These are phyloP conservation scores for Nomada goodeniana DNA, from an alignment of 2,888 invertebrate genomes.

Conservation along the genomic window DNA sequence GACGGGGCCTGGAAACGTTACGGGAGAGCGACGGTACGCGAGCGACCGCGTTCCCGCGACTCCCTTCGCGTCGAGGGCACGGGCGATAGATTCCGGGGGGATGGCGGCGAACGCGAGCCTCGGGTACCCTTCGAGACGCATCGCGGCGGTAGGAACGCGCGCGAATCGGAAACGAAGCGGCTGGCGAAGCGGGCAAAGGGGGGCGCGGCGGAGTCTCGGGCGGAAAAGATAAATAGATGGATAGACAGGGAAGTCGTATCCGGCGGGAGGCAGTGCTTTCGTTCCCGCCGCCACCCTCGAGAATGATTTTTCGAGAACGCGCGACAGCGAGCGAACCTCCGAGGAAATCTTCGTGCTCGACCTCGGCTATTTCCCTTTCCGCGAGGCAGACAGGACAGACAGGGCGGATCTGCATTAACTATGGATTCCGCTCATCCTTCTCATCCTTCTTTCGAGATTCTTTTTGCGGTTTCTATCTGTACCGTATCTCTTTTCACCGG, in stretches of 20 bases:
- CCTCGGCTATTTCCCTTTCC: constrained; percentile 65
- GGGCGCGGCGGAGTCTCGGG: not conserved
- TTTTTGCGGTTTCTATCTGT: constrained; percentile 16
- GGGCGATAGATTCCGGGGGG: not conserved
- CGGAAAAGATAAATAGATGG: constrained; percentile 49
- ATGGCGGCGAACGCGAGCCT: not conserved
- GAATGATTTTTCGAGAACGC: constrained; percentile 56
- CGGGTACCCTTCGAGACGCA: constrained; percentile 39
- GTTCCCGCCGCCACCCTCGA: constrained; percentile 28
- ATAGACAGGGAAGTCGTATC: constrained; percentile 53
- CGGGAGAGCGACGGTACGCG: too few relatives aligned
- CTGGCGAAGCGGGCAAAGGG: not conserved
- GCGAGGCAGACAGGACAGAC: constrained; percentile 53
- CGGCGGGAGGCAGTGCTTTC: constrained; percentile 31
- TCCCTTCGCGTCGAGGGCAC: not conserved
- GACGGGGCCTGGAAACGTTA: too few relatives aligned
- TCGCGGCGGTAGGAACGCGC: not conserved
- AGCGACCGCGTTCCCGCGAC: not conserved
- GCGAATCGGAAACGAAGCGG: constrained; percentile 6
- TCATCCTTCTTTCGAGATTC: constrained; percentile 25
- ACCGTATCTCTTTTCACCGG: constrained; percentile 2
- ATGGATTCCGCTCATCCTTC: constrained; percentile 56
- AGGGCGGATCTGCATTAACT: constrained; percentile 69
- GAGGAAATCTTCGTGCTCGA: constrained; percentile 77
- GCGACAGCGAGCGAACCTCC: constrained; percentile 68